These are phyloP conservation scores for Tolypeutes matacus DNA, from an alignment of 2,797 vertebrate species.

Conservation along the genomic window DNA sequence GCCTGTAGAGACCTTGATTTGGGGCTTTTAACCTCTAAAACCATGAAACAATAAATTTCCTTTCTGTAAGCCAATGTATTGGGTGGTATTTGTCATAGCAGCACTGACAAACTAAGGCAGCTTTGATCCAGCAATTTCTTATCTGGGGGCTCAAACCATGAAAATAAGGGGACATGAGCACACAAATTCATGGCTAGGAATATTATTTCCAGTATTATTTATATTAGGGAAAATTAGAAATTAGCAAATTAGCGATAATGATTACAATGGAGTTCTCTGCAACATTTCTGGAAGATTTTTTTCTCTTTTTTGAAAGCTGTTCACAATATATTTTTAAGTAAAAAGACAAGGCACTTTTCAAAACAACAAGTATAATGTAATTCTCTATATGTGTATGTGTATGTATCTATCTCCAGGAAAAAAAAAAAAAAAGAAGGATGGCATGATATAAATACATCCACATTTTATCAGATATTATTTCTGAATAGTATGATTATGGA, in stretches of 20 bases:
- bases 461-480: background rate
- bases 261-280: background rate
- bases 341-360: slow-evolving; percentile 17
- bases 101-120: no score
- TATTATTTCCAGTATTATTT: background rate
- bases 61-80: no score
- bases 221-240: background rate
- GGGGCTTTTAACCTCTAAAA: no score
- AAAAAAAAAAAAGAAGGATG: background rate
- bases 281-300: background rate
- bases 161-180: background rate
- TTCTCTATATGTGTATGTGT: background rate
- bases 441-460: background rate
- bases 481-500: background rate
- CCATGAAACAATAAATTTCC: no score
- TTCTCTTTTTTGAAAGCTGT: background rate
- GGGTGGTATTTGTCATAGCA: no score
- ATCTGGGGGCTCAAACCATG: background rate
- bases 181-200: background rate
- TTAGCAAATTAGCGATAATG: background rate
- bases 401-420: background rate
- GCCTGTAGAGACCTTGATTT: no score
- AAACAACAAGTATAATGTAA: slow-evolving; percentile 27
- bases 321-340: slow-evolving; percentile 14
- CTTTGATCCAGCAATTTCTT: background rate